These are phyloP conservation scores for Apistogramma diplotaenia DNA, from an alignment of 2,113 vertebrate genomes.

Conservation along the genomic window DNA sequence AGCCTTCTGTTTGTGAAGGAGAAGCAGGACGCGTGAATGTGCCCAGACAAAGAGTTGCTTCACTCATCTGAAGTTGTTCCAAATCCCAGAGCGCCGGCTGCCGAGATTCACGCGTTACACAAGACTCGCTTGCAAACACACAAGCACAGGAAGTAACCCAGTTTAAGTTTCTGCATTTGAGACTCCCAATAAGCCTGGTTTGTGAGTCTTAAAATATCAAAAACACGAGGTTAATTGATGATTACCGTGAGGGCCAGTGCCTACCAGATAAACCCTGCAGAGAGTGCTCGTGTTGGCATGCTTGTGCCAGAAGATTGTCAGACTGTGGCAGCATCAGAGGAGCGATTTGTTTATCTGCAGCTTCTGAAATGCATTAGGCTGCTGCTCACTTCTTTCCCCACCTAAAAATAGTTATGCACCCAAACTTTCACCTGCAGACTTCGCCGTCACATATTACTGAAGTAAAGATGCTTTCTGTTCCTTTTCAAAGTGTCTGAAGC, in stretches of 20 bases:
- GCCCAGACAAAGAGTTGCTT: constrained; percentile 34
- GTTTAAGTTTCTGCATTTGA: constrained; percentile 8
- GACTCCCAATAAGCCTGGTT: constrained; percentile 5
- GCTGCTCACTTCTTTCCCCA: neutral
- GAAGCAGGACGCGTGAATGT: constrained; percentile 26
- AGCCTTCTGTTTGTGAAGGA: constrained; percentile 19
- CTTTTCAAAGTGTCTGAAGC: neutral
- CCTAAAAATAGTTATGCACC: neutral
- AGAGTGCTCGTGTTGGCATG: neutral
- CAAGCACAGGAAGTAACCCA: constrained; percentile 23
- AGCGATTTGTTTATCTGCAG: neutral
- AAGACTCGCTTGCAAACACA: neutral
- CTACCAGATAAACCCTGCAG: neutral
- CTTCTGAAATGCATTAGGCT: neutral
- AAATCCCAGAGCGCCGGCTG: constrained; percentile 31
- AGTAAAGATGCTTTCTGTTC: neutral
- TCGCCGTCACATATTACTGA: neutral
- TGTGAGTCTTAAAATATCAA: neutral
- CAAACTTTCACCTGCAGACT: constrained; percentile 9
- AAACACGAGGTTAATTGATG: neutral
- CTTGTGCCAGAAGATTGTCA: neutral
- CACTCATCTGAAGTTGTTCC: constrained; percentile 34
- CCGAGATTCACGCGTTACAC: constrained; percentile 1
- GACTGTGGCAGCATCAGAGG: neutral
- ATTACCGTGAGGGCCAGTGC: neutral